Base-by-base conservation (phyloP, 2,888 invertebrate genomes). In the Spialia ferax region DNA sequence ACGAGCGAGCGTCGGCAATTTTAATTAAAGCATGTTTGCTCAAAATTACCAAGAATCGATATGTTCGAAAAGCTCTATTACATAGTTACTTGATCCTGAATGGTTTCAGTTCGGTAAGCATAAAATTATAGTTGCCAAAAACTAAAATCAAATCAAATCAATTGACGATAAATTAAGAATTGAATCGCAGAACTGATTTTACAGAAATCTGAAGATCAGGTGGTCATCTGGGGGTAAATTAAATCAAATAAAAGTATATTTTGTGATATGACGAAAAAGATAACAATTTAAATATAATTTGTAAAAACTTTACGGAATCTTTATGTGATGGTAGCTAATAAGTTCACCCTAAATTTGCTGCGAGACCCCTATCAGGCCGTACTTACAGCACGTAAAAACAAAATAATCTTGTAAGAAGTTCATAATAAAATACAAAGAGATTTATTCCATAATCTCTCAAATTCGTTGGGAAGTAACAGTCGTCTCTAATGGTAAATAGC, bases 21-120 rank as follows among this genome's bases (percentile, higher is more conserved):
- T 61, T 61, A 61, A 61, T 61, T 50, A 61, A 61, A 61, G 35
- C 61, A 61, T 50, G 61, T 61, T 61, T 61, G 48, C 10, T 48
- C 50, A 61, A 52, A 32, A 61, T 61, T 35, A 61, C 20, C 32
- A 50, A 61, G 32, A 50, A 61, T 61, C 35, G 61, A 61, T 52
- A 50, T 35, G 50, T 50, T 61, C 22, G 22, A 10, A 35, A 50
- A 35, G 22, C 50, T 50, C 48, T 50, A 32, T 32, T 52, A 61
- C 48, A 20, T 13, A 20, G 60, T 48, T 32, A 23, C 18, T 50
- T 61, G 50, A 61, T 50, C 48, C 26, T 48, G 7, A 61, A 61
- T 11, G 61, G 48, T 50, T 48, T 50, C 32, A 26, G 22, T 23
- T n/a, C 45, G 15, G 18, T 7, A 10, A 35, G 20, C 42, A 35